Conservation (phyloP, 2,888 invertebrate genomes). For the Balanococcus diminutus region DNA sequence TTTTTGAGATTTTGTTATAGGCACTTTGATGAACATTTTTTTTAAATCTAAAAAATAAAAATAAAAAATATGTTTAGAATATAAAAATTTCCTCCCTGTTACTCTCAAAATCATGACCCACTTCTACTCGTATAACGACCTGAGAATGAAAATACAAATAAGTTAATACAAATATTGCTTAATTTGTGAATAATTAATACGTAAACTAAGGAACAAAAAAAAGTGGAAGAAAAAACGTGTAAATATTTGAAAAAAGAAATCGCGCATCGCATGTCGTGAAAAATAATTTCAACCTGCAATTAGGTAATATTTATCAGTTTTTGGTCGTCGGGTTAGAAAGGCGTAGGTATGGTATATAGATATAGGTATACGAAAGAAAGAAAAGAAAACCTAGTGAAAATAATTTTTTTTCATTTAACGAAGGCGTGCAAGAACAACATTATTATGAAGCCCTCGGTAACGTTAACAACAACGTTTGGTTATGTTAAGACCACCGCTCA, state of each 20-base stretch:
- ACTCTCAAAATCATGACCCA: too few species aligned
- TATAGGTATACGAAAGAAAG: neutral
- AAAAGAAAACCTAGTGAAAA: constrained; percentile 19
- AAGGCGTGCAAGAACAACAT: neutral
- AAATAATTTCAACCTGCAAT: neutral
- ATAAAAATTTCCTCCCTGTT: too few species aligned
- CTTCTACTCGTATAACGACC: too few species aligned
- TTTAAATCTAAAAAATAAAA: too few species aligned
- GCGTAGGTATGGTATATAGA: too few species aligned
- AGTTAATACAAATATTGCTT: too few species aligned
- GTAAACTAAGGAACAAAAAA: neutral
- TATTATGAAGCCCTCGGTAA: neutral
- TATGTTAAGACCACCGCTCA: constrained; percentile 6
- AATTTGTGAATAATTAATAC: neutral
- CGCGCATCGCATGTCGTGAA: neutral
- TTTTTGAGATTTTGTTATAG: too few species aligned
- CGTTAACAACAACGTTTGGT: neutral
- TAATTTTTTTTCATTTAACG: constrained; percentile 30
- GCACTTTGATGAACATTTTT: too few species aligned
- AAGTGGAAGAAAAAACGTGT: neutral
- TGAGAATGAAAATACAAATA: too few species aligned
- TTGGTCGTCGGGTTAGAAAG: neutral
- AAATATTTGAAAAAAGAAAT: neutral
- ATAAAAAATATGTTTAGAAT: too few species aligned
- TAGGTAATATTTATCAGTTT: neutral